Evolutionary conservation across 2,797 vertebrate genomes (phyloP).

Genomic region (Eulemur mongoz): DNA sequence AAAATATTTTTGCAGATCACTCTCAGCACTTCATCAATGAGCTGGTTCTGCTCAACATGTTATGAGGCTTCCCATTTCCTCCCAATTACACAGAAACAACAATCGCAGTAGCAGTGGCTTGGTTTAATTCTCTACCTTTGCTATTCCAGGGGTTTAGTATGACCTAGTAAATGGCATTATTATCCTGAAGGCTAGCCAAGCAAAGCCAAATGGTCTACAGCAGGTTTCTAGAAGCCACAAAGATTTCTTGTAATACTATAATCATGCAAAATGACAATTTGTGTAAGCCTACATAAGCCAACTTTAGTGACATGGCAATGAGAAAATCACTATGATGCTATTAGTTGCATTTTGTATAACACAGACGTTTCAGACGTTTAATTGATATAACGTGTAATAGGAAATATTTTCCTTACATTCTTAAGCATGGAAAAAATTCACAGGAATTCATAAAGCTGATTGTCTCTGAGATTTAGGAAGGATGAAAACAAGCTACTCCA

Average conservation of each 20-base stretch:
- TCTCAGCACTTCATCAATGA: neutral
- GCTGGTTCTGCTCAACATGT: neutral
- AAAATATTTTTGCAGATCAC: neutral
- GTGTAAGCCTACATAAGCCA: slow-evolving; percentile 56
- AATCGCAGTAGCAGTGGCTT: neutral
- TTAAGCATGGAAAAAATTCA: neutral
- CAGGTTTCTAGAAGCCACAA: neutral
- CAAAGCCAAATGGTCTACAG: neutral
- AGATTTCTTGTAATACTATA: slow-evolving; percentile 25
- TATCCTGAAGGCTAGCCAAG: slow-evolving; percentile 20
- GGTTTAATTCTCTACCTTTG: neutral
- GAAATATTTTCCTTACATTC: neutral
- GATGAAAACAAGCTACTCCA: neutral
- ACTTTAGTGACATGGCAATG: slow-evolving; percentile 47
- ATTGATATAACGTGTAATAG: neutral
- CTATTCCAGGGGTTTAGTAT: neutral
- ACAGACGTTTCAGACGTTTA: slow-evolving; percentile 56
- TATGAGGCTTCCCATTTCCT: neutral
- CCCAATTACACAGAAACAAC: neutral
- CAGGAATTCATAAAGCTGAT: slow-evolving; percentile 27
- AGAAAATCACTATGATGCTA: slow-evolving; percentile 52
- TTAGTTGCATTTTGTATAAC: slow-evolving; percentile 49
- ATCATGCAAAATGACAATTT: slow-evolving; percentile 46
- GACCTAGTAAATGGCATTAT: neutral
- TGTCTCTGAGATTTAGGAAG: slow-evolving; percentile 29